These are phyloP conservation scores for Heterocephalus glaber DNA, from an alignment of 2,113 vertebrate genomes.

Conservation along the genomic window DNA sequence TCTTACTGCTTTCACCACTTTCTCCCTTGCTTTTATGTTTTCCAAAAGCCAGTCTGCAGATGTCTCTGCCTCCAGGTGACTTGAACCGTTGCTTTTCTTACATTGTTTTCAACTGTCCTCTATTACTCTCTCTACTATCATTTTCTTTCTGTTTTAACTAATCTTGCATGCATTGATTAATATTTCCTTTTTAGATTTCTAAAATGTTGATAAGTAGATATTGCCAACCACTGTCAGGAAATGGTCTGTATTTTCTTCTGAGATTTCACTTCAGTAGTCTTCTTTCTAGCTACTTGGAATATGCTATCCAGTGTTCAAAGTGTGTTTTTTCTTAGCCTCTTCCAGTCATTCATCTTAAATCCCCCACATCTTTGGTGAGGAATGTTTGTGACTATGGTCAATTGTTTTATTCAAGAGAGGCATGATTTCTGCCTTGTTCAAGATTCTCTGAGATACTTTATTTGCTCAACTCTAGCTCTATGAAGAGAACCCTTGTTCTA, in stretches of 20 bases:
- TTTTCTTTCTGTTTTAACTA: slow-evolving; percentile 15
- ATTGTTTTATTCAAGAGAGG: neutral
- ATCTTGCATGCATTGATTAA: neutral
- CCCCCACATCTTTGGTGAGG: neutral
- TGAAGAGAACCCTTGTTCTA: neutral
- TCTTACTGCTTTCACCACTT: neutral
- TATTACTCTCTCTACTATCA: neutral
- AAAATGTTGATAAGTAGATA: neutral
- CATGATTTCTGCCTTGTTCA: neutral
- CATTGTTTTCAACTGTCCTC: neutral
- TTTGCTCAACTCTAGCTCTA: neutral
- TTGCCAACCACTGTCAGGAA: neutral
- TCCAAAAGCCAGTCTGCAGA: neutral
- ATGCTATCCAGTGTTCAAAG: neutral
- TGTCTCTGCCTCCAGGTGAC: neutral
- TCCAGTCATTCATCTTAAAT: neutral
- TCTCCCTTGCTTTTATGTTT: neutral
- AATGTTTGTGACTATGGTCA: neutral
- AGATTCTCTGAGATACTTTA: neutral
- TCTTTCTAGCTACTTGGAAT: neutral
- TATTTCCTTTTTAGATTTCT: neutral
- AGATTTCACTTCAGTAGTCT: neutral
- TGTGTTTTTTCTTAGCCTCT: neutral
- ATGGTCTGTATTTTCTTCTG: neutral
- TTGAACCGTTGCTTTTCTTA: neutral